Percentiles rank a stretch among this genome's conserved stretches.
Conservation (phyloP, 1,140 invertebrate genomes). For the Drosophila triauraria region DNA sequence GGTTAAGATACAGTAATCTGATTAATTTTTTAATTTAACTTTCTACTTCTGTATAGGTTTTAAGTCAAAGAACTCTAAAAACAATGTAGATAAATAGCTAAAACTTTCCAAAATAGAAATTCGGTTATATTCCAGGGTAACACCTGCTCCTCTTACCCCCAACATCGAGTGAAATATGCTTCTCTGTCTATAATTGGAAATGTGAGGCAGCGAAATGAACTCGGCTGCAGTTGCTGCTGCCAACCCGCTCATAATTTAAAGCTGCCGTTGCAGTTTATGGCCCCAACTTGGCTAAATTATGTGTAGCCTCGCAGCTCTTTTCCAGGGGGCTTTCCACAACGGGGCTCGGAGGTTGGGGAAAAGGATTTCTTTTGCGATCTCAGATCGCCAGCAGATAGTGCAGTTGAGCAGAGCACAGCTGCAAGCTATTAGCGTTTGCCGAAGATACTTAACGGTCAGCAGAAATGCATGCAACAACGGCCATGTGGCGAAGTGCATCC, state of each 20-base stretch:
- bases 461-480: slow-evolving; percentile 15
- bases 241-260: slow-evolving; percentile 75
- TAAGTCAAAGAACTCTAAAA: not conserved
- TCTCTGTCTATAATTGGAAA: slow-evolving; percentile 76
- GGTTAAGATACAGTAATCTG: not conserved
- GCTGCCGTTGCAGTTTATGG: slow-evolving; percentile 72
- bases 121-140: slow-evolving; percentile 3
- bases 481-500: not conserved
- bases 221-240: slow-evolving; percentile 54
- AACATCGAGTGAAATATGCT: slow-evolving; percentile 30
- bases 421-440: slow-evolving; percentile 67
- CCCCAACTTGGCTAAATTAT: slow-evolving; percentile 72
- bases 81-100: not conserved
- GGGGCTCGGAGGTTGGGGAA: not conserved
- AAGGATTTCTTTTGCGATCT: slow-evolving; percentile 31
- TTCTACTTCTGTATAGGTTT: not conserved
- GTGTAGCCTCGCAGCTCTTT: slow-evolving; percentile 36
- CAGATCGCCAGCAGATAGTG: slow-evolving; percentile 35
- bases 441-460: slow-evolving; percentile 58
- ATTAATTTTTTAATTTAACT: not conserved
- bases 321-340: not conserved
- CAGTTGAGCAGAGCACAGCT: slow-evolving; percentile 52
- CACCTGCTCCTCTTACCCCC: not conserved
- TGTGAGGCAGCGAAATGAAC: slow-evolving; percentile 73
- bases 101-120: not conserved